Conservation (phyloP, 2,888 invertebrate genomes). For the Acrocera orbiculus region DNA sequence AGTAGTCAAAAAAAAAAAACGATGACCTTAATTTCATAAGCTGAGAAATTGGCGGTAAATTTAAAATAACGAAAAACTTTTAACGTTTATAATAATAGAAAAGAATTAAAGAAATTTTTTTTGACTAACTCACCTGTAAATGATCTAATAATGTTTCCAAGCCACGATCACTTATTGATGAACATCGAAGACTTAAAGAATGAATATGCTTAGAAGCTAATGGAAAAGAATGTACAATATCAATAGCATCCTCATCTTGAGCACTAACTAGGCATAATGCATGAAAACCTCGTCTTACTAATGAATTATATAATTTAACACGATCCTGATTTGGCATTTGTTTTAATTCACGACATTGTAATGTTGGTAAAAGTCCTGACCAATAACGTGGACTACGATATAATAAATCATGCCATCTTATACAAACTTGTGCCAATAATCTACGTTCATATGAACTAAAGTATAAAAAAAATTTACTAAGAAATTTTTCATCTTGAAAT, state of each 20-base stretch:
- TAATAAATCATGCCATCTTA: constrained; percentile 72
- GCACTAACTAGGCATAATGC: constrained; percentile 70
- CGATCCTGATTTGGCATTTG: constrained; percentile 38
- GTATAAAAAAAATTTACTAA: constrained; percentile 68
- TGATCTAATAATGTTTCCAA: constrained; percentile 76
- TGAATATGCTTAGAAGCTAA: constrained; percentile 67
- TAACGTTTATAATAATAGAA: no score
- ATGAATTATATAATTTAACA: constrained; percentile 55
- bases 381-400: constrained; percentile 80
- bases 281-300: constrained; percentile 72
- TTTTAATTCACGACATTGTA: constrained; percentile 70
- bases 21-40: no score
- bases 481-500: constrained; percentile 68
- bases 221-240: constrained; percentile 72
- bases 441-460: constrained; percentile 63
- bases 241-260: constrained; percentile 74
- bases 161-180: constrained; percentile 79
- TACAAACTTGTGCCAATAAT: constrained; percentile 66
- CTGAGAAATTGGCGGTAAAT: no score
- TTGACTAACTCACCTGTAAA: constrained; percentile 52
- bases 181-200: constrained; percentile 70
- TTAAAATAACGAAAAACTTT: no score
- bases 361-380: constrained; percentile 66
- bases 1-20: no score
- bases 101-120: no score